Evolutionary conservation across 2,797 vertebrate species (phyloP).

Genomic region (Psittacula derbiana): DNA sequence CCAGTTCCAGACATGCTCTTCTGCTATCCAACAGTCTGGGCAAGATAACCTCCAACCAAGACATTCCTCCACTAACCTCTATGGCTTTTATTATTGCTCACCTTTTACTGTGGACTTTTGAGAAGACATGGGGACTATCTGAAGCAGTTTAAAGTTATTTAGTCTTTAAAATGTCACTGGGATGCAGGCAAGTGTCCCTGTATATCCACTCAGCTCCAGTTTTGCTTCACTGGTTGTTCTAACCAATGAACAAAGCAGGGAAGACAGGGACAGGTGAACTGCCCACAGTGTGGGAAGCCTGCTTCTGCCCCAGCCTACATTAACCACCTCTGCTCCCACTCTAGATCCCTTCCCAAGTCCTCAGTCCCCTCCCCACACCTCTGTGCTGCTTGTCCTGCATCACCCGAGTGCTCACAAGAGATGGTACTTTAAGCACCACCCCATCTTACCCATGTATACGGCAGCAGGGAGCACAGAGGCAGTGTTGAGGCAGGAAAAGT

Average conservation of each 20-base stretch:
- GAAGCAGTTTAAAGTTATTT: not conserved
- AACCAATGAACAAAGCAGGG: not conserved
- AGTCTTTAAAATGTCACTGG: not conserved
- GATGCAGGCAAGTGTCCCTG: not conserved
- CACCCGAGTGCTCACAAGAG: not conserved
- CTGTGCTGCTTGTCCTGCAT: not conserved
- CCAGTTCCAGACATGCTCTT: not conserved
- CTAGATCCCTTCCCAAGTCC: not conserved
- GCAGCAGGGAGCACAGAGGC: not conserved
- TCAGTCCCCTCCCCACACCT: not conserved
- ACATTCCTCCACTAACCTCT: not conserved
- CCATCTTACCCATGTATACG: fast-evolving
- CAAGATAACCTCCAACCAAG: not conserved
- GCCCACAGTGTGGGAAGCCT: fast-evolving
- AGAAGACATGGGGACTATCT: not conserved
- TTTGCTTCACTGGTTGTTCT: not conserved
- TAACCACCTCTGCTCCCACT: not conserved
- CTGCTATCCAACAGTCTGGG: not conserved
- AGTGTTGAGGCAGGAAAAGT: not conserved
- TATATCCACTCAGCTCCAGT: not conserved
- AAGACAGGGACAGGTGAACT: not conserved
- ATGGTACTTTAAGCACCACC: not conserved
- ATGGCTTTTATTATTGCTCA: constrained; percentile 61
- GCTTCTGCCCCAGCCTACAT: not conserved
- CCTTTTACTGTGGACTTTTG: not conserved